Percentiles rank a stretch among this genome's conserved stretches.
phyloP scores from a whole-genome alignment of 2,797 vertebrate genomes.

The Tiaroga cobitis region DNA sequence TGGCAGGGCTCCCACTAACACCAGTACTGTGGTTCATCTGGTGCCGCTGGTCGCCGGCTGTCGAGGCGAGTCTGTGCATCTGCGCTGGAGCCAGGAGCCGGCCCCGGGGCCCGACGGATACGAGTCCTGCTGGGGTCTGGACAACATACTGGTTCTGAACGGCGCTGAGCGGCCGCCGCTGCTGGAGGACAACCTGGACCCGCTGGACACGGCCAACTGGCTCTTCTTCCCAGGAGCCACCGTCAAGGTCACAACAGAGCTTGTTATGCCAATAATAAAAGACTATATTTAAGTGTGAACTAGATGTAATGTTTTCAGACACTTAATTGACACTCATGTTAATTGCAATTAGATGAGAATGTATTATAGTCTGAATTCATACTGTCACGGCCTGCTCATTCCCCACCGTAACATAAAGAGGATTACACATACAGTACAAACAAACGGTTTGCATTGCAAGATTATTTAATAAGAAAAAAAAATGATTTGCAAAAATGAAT shows the following conservation, averaged over 20 bases:
- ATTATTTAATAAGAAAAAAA: too few relatives aligned
- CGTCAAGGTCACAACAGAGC: constrained; percentile 83
- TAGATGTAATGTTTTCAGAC: not conserved
- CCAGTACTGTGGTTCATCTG: constrained; percentile 93
- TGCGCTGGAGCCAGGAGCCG: constrained; percentile 93
- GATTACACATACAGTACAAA: too few relatives aligned
- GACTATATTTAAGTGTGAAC: not conserved
- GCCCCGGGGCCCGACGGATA: constrained; percentile 86
- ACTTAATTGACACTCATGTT: not conserved
- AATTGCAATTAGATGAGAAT: not conserved
- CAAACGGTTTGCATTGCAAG: too few relatives aligned
- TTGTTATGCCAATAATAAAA: not conserved
- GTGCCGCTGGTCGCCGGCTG: constrained; percentile 86
- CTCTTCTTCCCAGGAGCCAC: constrained; percentile 98
- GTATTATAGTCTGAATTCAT: not conserved
- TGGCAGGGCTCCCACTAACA: constrained; percentile 90
- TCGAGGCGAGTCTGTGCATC: constrained; percentile 82
- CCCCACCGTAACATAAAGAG: too few relatives aligned
- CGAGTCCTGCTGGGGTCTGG: constrained; percentile 96
- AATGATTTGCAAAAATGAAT: too few relatives aligned
- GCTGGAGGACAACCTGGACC: constrained; percentile 95
- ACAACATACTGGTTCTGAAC: constrained; percentile 93
- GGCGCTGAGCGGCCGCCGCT: constrained; percentile 87
- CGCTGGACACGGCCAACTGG: constrained; percentile 96
- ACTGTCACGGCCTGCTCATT: too few relatives aligned